phyloP scores from a whole-genome alignment of 2,888 invertebrate genomes.

The Lepidocyrtoides sp. region DNA sequence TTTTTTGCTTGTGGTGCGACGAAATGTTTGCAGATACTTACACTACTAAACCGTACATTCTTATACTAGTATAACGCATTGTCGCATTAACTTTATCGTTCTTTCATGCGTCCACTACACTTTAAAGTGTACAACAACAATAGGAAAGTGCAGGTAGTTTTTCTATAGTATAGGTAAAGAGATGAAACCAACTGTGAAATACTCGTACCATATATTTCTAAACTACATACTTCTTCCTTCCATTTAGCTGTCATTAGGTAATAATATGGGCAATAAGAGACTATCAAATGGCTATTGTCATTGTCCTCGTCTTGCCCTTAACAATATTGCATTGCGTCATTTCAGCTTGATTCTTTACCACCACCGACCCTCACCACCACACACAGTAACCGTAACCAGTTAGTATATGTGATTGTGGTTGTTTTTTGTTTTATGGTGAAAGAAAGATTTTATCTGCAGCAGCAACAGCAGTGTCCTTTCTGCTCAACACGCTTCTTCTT shows the following conservation, averaged over 20 bases:
- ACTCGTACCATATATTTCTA: too few relatives aligned
- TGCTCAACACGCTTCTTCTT: too few relatives aligned
- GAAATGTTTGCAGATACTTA: too few relatives aligned
- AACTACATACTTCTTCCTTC: not conserved
- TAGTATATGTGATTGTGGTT: conserved; percentile 18
- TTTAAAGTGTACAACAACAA: not conserved
- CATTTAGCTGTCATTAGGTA: not conserved
- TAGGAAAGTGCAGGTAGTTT: too few relatives aligned
- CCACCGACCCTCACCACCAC: not conserved
- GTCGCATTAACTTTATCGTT: not conserved
- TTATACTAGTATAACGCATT: conserved; percentile 24
- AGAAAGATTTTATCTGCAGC: not conserved
- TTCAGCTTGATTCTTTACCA: too few relatives aligned
- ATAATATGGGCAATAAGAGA: conserved; percentile 20
- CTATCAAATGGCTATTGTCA: not conserved
- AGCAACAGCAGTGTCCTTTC: too few relatives aligned
- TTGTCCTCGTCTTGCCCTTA: not conserved
- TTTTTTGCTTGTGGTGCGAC: too few relatives aligned
- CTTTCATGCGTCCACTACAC: not conserved
- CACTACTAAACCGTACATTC: too few relatives aligned
- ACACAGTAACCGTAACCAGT: not conserved
- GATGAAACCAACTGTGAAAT: not conserved
- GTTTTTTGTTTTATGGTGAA: too few relatives aligned
- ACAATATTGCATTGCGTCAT: too few relatives aligned
- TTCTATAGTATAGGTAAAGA: conserved; percentile 13